These are phyloP conservation scores for Uloborus plumipes DNA, from an alignment of 2,888 invertebrate species.

Conservation along the genomic window DNA sequence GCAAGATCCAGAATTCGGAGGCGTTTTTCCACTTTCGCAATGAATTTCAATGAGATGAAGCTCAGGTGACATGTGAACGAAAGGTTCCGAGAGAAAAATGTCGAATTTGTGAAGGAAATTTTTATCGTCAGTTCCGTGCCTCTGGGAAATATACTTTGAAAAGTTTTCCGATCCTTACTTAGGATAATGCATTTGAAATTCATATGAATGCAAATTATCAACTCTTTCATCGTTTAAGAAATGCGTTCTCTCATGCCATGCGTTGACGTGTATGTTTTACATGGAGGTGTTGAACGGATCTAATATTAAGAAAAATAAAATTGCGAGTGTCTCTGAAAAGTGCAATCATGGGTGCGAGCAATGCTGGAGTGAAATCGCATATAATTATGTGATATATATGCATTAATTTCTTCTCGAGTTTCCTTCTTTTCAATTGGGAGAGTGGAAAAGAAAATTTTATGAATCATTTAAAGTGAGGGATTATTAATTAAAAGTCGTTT, in stretches of 20 bases:
- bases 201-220: conserved; percentile 40
- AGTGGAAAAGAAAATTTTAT: too few relatives aligned
- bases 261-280: conserved; percentile 5
- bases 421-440: too few relatives aligned
- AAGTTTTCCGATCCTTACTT: conserved; percentile 32
- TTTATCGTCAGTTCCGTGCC: conserved; percentile 42
- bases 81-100: conserved; percentile 8
- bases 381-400: too few relatives aligned
- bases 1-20: conserved; percentile 19
- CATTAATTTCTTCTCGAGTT: too few relatives aligned
- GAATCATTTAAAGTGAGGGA: too few relatives aligned
- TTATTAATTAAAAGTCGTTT: too few relatives aligned
- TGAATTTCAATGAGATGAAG: conserved; percentile 50
- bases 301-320: neutral
- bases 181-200: conserved; percentile 51
- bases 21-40: conserved; percentile 26
- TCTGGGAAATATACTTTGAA: conserved; percentile 40
- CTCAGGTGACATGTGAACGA: conserved; percentile 5
- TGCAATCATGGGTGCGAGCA: too few relatives aligned
- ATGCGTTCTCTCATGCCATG: neutral
- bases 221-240: conserved; percentile 19
- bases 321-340: too few relatives aligned
- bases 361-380: too few relatives aligned
- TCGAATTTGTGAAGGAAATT: conserved; percentile 32
- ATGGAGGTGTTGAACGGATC: neutral